phyloP scores from a whole-genome alignment of 2,888 invertebrate genomes.

The Saturnia japonica region DNA sequence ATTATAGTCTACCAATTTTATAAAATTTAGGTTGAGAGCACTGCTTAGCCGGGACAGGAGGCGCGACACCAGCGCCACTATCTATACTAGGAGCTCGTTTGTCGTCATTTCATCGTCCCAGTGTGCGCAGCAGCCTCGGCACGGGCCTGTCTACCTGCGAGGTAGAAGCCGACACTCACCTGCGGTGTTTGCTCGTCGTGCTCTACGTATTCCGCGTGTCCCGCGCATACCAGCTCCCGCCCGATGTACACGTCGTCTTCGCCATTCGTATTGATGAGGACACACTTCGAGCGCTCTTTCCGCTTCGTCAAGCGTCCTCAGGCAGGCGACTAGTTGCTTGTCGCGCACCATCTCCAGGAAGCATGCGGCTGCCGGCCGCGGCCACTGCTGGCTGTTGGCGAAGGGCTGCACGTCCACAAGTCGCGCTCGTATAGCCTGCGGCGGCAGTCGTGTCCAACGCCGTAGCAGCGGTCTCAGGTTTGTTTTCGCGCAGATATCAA shows the following conservation, averaged over 20 bases:
- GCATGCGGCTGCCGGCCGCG: conserved; percentile 5
- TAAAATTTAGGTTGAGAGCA: too few species aligned
- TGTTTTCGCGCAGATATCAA: conserved; percentile 51
- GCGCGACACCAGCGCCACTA: conserved; percentile 7
- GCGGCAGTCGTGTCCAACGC: conserved; percentile 66
- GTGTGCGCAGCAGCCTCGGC: conserved; percentile 43
- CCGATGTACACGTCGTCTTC: conserved; percentile 75
- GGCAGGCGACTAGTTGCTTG: conserved; percentile 10
- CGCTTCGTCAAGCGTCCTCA: conserved; percentile 23
- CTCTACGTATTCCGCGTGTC: conserved; percentile 66
- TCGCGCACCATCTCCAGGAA: conserved; percentile 15
- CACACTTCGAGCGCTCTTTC: conserved; percentile 62
- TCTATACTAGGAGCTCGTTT: too few species aligned
- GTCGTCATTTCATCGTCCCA: conserved; percentile 43
- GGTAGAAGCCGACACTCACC: conserved; percentile 44
- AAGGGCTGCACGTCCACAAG: conserved; percentile 75
- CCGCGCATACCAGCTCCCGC: conserved; percentile 69
- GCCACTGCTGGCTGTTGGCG: conserved; percentile 31
- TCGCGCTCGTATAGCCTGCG: conserved; percentile 77
- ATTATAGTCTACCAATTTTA: too few species aligned
- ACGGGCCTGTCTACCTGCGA: conserved; percentile 45
- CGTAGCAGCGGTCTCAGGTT: conserved; percentile 61
- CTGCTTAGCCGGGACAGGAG: conserved; percentile 7
- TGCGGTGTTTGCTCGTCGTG: conserved; percentile 28
- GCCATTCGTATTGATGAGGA: conserved; percentile 76